A percentile compares a stretch with the other conserved stretches of the same genome.
phyloP scores from a whole-genome alignment of 2,797 vertebrate species.

The Oreochromis grahami region DNA sequence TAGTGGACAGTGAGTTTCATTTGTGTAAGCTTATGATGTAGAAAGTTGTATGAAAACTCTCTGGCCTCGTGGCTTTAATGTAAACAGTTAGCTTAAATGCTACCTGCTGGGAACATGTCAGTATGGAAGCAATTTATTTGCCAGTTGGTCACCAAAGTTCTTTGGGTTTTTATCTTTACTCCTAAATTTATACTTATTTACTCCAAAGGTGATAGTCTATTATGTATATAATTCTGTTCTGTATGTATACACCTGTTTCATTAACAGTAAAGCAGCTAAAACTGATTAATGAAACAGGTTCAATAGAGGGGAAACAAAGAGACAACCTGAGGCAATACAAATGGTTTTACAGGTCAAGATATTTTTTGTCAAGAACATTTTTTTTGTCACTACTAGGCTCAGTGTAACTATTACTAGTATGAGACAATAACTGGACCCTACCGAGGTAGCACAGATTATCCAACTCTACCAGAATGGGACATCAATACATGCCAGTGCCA shows the following conservation, averaged over 20 bases:
- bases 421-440: neutral
- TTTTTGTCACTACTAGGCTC: neutral
- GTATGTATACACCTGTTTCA: neutral
- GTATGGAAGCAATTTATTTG: neutral
- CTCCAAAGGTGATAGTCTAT: neutral
- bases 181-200: neutral
- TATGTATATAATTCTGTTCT: neutral
- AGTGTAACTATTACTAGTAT: neutral
- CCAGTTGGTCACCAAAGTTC: neutral
- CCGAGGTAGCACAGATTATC: neutral
- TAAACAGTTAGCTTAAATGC: neutral
- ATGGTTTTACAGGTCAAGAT: neutral
- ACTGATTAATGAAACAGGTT: neutral
- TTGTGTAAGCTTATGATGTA: neutral
- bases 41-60: neutral
- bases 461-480: neutral
- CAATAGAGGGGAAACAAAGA: neutral
- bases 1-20: neutral
- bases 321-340: neutral
- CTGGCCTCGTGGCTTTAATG: neutral
- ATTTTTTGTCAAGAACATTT: neutral
- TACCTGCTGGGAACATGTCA: neutral
- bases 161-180: neutral
- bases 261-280: neutral
- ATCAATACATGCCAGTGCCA: neutral